These are phyloP conservation scores for Siphamia tubifer DNA, from an alignment of 2,113 vertebrate species.

Conservation along the genomic window DNA sequence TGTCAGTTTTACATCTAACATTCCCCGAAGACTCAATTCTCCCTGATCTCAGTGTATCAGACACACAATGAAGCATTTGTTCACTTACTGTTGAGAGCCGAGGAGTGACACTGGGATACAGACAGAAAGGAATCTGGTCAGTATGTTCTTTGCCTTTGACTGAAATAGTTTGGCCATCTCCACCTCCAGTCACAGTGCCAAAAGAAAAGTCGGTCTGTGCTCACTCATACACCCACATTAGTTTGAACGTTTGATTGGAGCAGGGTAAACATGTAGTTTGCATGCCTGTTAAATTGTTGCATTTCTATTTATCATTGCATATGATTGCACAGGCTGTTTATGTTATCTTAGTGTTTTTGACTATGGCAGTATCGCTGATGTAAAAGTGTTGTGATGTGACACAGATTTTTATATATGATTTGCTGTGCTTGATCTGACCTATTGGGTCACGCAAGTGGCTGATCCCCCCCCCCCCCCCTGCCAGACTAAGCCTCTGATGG, in stretches of 20 bases:
- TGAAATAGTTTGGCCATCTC: slow-evolving; percentile 1
- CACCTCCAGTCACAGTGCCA: slow-evolving; percentile 19
- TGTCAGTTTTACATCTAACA: slow-evolving; percentile 39
- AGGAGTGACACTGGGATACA: slow-evolving; percentile 19
- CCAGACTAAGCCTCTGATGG: slow-evolving; percentile 39
- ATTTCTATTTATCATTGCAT: neutral
- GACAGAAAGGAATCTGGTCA: slow-evolving; percentile 53
- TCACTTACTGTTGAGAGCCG: slow-evolving; percentile 20
- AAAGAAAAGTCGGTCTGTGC: slow-evolving; percentile 21
- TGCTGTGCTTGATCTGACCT: neutral
- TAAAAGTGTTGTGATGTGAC: neutral
- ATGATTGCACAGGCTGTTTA: neutral
- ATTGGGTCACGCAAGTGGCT: neutral
- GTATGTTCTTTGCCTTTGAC: slow-evolving; percentile 38
- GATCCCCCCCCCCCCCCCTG: neutral
- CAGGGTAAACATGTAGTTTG: no score
- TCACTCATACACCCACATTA: neutral
- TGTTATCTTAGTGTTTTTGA: neutral
- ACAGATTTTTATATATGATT: neutral
- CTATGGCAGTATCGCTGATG: neutral
- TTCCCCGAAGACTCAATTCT: slow-evolving; percentile 40
- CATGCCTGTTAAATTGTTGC: neutral
- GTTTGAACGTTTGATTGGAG: neutral
- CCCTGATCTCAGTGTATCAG: slow-evolving; percentile 27
- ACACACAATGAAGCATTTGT: slow-evolving; percentile 64